Evolutionary conservation across 1,140 invertebrate genomes (phyloP).

Genomic region (Lerema accius): DNA sequence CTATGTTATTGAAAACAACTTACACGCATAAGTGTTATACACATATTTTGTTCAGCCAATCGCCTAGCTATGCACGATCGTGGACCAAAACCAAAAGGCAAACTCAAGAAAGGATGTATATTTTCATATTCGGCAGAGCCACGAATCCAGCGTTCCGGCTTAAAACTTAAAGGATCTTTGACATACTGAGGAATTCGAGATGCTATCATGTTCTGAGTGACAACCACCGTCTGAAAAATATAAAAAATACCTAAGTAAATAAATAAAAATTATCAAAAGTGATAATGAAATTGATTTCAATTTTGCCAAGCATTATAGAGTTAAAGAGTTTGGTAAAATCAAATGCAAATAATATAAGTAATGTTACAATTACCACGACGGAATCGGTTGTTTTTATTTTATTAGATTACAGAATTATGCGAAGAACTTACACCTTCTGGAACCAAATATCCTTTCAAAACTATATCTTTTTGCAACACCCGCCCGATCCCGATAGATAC

Average conservation of each 20-base stretch:
- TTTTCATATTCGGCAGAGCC: slow-evolving; percentile 76
- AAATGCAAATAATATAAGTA: too few species aligned
- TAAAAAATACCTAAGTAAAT: too few species aligned
- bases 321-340: too few species aligned
- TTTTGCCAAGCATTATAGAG: too few species aligned
- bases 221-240: slow-evolving; percentile 90
- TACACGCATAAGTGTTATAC: slow-evolving; percentile 90
- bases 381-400: too few species aligned
- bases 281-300: too few species aligned
- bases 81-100: slow-evolving; percentile 95
- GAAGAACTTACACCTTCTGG: slow-evolving; percentile 90
- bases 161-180: slow-evolving; percentile 85
- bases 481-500: slow-evolving; percentile 92
- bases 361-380: too few species aligned
- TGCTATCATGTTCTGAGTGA: slow-evolving; percentile 93
- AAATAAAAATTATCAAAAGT: too few species aligned
- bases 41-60: slow-evolving; percentile 94
- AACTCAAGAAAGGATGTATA: slow-evolving; percentile 89
- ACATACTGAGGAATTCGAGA: slow-evolving; percentile 89
- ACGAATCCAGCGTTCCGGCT: slow-evolving; percentile 91
- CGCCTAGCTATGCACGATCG: slow-evolving; percentile 93
- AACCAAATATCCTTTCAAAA: slow-evolving; percentile 92
- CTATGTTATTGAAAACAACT: slow-evolving; percentile 30
- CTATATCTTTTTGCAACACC: slow-evolving; percentile 88
- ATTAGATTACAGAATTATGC: too few species aligned